Conservation (phyloP, 2,888 invertebrate species). For the Hemicrepidius hirtus region DNA sequence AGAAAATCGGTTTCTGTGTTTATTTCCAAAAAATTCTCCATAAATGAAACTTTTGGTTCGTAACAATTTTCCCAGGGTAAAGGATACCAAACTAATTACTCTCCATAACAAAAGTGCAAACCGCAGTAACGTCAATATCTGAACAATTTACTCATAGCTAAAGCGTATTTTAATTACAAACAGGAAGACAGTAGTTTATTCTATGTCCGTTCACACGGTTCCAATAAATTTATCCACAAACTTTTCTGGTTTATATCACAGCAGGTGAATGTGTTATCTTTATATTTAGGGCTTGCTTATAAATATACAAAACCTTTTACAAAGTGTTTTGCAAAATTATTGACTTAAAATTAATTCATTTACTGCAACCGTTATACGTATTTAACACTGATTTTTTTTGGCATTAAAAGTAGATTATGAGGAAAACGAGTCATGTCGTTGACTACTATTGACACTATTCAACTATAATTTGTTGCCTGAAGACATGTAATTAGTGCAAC, state of each 20-base stretch:
- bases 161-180: slow-evolving; percentile 23
- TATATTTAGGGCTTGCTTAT: neutral
- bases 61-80: neutral
- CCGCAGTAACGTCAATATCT: neutral
- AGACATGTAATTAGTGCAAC: slow-evolving; percentile 22
- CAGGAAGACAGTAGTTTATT: slow-evolving; percentile 16
- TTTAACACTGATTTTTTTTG: slow-evolving; percentile 8
- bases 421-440: slow-evolving; percentile 19
- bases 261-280: neutral
- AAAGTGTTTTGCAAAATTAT: neutral
- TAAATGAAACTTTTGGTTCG: too few relatives aligned
- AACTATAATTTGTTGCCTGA: slow-evolving; percentile 25
- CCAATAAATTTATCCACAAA: slow-evolving; percentile 12
- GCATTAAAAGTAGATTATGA: neutral
- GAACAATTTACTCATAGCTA: neutral
- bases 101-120: neutral
- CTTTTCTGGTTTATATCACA: neutral
- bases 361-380: slow-evolving; percentile 1
- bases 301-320: neutral
- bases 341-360: neutral
- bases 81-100: neutral
- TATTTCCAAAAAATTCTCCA: too few relatives aligned
- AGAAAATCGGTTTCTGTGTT: too few relatives aligned
- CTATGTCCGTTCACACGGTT: slow-evolving; percentile 26
- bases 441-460: slow-evolving; percentile 35